These are phyloP conservation scores for Amblyopsis rosae DNA, from an alignment of 2,113 vertebrate species.

Conservation along the genomic window DNA sequence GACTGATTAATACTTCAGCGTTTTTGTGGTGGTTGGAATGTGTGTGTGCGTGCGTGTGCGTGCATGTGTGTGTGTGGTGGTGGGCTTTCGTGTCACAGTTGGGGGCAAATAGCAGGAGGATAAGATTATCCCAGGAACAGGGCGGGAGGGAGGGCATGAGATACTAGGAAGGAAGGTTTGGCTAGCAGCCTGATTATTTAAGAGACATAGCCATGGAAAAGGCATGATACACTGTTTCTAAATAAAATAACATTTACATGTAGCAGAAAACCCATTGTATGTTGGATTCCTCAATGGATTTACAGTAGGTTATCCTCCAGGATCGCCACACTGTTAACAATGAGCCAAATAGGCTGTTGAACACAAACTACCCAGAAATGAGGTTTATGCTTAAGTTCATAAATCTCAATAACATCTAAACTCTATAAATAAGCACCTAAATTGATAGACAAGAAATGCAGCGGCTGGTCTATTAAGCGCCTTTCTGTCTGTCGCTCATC, in stretches of 20 bases:
- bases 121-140: background rate
- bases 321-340: background rate
- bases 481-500: too few relatives aligned
- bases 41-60: background rate
- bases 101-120: slow-evolving; percentile 30
- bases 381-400: background rate
- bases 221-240: background rate
- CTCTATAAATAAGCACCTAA: background rate
- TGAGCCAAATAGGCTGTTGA: slow-evolving; percentile 19
- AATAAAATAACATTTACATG: slow-evolving; percentile 29
- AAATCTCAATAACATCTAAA: background rate
- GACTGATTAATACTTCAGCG: slow-evolving; percentile 65
- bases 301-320: slow-evolving; percentile 19
- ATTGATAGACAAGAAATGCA: too few relatives aligned
- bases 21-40: slow-evolving; percentile 37
- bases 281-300: slow-evolving; percentile 8
- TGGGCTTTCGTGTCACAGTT: background rate
- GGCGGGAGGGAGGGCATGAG: background rate
- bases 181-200: slow-evolving; percentile 53
- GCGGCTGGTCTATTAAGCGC: too few relatives aligned
- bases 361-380: background rate
- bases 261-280: slow-evolving; percentile 4
- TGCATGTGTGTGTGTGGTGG: slow-evolving; percentile 25
- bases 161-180: slow-evolving; percentile 64
- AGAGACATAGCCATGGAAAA: slow-evolving; percentile 48